Evolutionary conservation across 2,888 invertebrate species (phyloP).

Genomic region (Cephus rjabovi): DNA sequence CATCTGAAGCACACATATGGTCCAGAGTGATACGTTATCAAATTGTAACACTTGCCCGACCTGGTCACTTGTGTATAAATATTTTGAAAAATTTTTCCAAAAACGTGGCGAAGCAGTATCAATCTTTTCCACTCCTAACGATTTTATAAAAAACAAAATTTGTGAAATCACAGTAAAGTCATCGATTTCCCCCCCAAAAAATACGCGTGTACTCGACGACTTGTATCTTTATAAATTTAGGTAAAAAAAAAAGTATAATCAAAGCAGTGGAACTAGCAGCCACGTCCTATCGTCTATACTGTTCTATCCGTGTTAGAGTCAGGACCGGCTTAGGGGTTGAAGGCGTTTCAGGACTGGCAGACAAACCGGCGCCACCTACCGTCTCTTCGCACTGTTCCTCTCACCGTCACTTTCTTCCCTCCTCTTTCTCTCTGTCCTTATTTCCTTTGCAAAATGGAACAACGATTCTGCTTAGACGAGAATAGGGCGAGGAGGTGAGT

Average conservation of each 20-base stretch:
- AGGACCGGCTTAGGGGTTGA: conserved; percentile 28
- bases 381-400: neutral
- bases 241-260: no score
- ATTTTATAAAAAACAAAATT: neutral
- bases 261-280: neutral
- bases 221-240: neutral
- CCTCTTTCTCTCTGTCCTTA: neutral
- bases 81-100: neutral
- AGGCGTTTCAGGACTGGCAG: conserved; percentile 45
- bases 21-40: neutral
- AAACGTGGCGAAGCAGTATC: neutral
- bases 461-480: neutral
- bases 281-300: neutral
- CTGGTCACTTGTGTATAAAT: neutral
- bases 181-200: neutral
- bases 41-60: neutral
- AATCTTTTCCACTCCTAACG: neutral
- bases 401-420: neutral
- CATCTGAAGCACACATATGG: neutral
- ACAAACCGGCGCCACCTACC: conserved; percentile 50
- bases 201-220: neutral
- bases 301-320: neutral
- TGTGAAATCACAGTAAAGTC: neutral
- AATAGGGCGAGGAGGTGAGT: neutral
- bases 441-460: neutral